Base-by-base conservation (phyloP, 2,113 vertebrate genomes). In the Hydrolagus affinis region DNA sequence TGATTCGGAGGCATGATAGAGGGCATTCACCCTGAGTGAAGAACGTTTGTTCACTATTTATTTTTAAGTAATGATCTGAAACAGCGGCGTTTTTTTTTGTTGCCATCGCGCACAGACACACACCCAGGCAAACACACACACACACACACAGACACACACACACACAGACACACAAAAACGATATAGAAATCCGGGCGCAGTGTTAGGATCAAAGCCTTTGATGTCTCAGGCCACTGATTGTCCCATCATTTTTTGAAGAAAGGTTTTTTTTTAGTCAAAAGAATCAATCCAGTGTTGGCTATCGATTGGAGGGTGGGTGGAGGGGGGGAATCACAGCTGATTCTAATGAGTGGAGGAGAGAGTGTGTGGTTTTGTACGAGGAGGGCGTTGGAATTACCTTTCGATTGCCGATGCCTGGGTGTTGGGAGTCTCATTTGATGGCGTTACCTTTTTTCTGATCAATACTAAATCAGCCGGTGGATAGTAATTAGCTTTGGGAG, bases 241-340 rank as follows among this genome's bases (percentile, higher is more conserved):
- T 94, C 90, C 93, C 92, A n/a, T n/a, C 85, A 89, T 94, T 93
- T 94, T 93, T 90, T 89, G 91, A 93, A 94, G 93, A 92, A 92
- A 87, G 83, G 88, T 94, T 94, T n/a, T n/a, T n/a, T n/a, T n/a
- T 92, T 94, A 93, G 95, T 93, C 95, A 95, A 94, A 94, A 93
- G 88, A 95, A 96, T 96, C 96, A 94, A 98, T 98, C 95, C 93
- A 91, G 90, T 92, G 95, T 93, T 92, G 91, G 87, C 85, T 95
- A 97, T 98, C 92, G 97, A 96, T 97, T 94, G 89, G 92, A 94
- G n/a, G n/a, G n/a, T n/a, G n/a, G n/a, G n/a, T n/a, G n/a, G n/a
- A n/a, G n/a, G n/a, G n/a, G n/a, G n/a, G n/a, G n/a, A 96, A 97
- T 98, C 96, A 94, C 94, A 95, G 94, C 93, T 93, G 93, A 94